Evolutionary conservation across 2,113 vertebrate genomes (phyloP).

Genomic region (Felis chaus): DNA sequence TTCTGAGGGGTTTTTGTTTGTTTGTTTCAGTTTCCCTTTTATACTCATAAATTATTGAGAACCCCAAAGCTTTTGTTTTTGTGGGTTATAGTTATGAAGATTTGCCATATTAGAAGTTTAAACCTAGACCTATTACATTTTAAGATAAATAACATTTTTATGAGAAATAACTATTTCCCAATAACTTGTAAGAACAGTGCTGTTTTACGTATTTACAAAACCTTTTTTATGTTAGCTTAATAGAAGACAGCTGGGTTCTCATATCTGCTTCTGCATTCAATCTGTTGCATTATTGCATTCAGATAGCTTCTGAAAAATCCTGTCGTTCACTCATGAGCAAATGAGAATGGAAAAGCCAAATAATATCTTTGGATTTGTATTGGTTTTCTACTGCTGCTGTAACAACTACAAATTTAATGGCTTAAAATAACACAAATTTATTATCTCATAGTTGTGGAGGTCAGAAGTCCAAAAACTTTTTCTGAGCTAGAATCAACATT

Average conservation of each 20-base stretch:
- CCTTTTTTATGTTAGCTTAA: not conserved
- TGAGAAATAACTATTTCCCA: conserved; percentile 32
- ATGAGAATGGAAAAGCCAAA: not conserved
- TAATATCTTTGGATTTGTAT: not conserved
- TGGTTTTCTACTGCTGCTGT: not conserved
- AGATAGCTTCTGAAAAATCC: not conserved
- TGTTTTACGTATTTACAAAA: not conserved
- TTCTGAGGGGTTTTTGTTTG: not conserved
- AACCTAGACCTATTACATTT: not conserved
- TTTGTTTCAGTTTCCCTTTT: not conserved
- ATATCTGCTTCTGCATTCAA: not conserved
- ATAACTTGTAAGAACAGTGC: not conserved
- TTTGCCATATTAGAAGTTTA: not conserved
- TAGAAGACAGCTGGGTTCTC: not conserved
- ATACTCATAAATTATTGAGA: not conserved
- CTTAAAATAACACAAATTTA: not conserved
- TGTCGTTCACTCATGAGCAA: not conserved
- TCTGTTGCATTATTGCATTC: not conserved
- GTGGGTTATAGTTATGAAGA: not conserved
- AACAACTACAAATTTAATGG: not conserved
- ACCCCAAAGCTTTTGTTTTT: not conserved
- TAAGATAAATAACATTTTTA: conserved; percentile 2
- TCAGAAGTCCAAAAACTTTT: not conserved
- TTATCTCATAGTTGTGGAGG: not conserved
- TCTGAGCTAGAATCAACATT: not conserved